These are phyloP conservation scores for Abrostola triplasia DNA, from an alignment of 2,888 invertebrate species.

Conservation along the genomic window DNA sequence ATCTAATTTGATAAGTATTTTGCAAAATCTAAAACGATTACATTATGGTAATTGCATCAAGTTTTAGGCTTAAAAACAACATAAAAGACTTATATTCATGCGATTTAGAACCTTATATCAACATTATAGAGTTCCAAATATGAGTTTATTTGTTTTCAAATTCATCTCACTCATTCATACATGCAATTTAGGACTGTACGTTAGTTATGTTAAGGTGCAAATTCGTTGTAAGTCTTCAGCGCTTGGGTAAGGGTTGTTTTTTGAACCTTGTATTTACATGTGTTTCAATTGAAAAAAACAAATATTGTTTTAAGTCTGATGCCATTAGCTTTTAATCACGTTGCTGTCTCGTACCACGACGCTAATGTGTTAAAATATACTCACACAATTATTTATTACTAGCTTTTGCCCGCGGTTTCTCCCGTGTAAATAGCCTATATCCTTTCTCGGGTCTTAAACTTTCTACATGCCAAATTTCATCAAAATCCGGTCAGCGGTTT, in stretches of 20 bases:
- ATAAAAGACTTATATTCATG: neutral
- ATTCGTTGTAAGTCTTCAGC: neutral
- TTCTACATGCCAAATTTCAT: no score
- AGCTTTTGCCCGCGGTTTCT: no score
- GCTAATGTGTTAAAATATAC: no score
- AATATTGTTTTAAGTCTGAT: slow-evolving; percentile 15
- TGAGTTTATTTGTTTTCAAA: neutral
- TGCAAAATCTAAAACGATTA: slow-evolving; percentile 9
- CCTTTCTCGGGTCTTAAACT: no score
- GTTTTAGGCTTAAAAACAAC: neutral
- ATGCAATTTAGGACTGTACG: slow-evolving; percentile 12
- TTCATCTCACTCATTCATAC: neutral
- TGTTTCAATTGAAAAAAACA: slow-evolving; percentile 25
- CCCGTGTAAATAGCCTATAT: no score
- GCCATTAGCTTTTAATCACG: neutral
- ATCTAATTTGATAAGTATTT: slow-evolving; percentile 10
- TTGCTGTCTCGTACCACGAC: neutral
- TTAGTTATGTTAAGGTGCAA: neutral
- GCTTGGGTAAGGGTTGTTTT: neutral
- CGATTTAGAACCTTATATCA: slow-evolving; percentile 1
- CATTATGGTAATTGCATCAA: slow-evolving; percentile 28
- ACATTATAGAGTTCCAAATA: neutral
- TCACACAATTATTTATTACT: no score
- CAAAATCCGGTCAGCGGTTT: no score
- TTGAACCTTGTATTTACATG: slow-evolving; percentile 1